Conservation (phyloP, 2,888 invertebrate species). For the Meiosimyza decipiens region DNA sequence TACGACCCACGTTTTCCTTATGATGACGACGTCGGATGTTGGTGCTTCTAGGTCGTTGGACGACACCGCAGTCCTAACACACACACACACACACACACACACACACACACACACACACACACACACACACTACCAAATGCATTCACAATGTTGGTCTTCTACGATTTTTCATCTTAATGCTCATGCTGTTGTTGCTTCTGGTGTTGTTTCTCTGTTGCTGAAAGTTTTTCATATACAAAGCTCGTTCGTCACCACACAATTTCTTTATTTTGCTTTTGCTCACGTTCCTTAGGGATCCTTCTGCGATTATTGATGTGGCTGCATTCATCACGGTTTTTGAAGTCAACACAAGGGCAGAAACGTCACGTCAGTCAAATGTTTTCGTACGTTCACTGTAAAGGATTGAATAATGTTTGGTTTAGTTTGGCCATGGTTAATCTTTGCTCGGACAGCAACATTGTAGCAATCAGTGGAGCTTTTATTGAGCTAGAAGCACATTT, state of each 20-base stretch:
- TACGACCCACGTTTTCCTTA: slow-evolving; percentile 36
- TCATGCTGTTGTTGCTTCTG: not conserved
- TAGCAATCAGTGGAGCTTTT: too few relatives aligned
- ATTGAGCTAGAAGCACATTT: too few relatives aligned
- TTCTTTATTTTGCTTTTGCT: slow-evolving; percentile 45
- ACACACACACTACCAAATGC: slow-evolving; percentile 26
- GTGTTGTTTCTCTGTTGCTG: too few relatives aligned
- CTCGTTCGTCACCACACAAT: slow-evolving; percentile 37
- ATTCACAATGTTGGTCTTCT: not conserved
- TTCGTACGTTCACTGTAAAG: slow-evolving; percentile 15
- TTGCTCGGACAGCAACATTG: too few relatives aligned
- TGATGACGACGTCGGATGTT: not conserved
- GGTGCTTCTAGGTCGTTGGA: slow-evolving; percentile 21
- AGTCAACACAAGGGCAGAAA: slow-evolving; percentile 24
- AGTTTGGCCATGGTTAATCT: too few relatives aligned
- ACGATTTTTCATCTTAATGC: not conserved
- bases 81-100: not conserved
- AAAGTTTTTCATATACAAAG: slow-evolving; percentile 30
- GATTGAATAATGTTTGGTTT: slow-evolving; percentile 12
- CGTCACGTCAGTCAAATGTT: slow-evolving; percentile 27
- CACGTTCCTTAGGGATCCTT: slow-evolving; percentile 4
- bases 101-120: slow-evolving; percentile 22
- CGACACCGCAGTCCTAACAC: not conserved
- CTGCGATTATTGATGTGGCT: slow-evolving; percentile 47
- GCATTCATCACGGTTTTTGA: slow-evolving; percentile 46